These are phyloP conservation scores for Xanthia icteritia DNA, from an alignment of 2,888 invertebrate genomes.

Conservation along the genomic window DNA sequence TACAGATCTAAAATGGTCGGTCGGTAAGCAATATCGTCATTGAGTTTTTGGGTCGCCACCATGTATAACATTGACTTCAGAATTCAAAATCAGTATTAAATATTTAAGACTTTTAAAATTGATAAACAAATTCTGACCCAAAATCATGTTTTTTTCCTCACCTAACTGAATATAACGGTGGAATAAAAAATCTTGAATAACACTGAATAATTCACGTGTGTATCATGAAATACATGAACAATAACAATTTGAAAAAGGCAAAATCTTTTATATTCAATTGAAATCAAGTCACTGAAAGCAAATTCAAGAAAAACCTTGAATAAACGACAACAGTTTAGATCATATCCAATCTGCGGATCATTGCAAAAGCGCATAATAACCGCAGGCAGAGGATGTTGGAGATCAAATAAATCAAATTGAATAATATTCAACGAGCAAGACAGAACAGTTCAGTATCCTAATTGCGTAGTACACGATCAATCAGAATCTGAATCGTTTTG, in stretches of 20 bases:
- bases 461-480: too few relatives aligned
- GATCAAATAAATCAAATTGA: slow-evolving; percentile 15
- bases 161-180: slow-evolving; percentile 55
- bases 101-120: slow-evolving; percentile 46
- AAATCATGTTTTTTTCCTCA: slow-evolving; percentile 45
- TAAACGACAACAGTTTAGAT: background rate
- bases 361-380: slow-evolving; percentile 7
- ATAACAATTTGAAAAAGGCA: slow-evolving; percentile 17
- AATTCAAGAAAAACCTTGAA: background rate
- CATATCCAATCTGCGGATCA: background rate
- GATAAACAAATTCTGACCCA: slow-evolving; percentile 58
- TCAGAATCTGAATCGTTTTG: too few relatives aligned
- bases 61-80: slow-evolving; percentile 62
- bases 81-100: slow-evolving; percentile 50
- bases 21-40: slow-evolving; percentile 7
- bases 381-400: background rate
- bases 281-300: slow-evolving; percentile 4
- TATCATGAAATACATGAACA: slow-evolving; percentile 14
- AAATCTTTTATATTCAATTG: slow-evolving; percentile 2
- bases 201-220: slow-evolving; percentile 54
- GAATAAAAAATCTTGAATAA: slow-evolving; percentile 43
- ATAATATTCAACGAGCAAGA: slow-evolving; percentile 20
- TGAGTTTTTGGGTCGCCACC: slow-evolving; percentile 49
- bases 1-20: slow-evolving; percentile 28
- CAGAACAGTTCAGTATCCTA: slow-evolving; percentile 16